Evolutionary conservation across 1,140 invertebrate species (phyloP).

Genomic region (Bombus huntii): DNA sequence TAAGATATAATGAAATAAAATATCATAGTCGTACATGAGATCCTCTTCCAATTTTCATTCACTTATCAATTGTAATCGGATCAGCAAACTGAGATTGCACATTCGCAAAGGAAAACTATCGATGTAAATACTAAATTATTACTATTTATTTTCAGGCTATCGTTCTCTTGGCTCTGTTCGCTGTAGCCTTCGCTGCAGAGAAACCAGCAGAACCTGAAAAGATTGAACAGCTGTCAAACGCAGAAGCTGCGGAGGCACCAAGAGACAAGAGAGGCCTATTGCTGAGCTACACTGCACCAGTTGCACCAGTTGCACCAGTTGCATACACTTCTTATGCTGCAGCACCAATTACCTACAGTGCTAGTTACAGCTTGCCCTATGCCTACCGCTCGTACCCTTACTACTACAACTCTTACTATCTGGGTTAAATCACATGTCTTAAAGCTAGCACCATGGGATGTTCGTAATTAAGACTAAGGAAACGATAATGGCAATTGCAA

Average conservation of each 20-base stretch:
- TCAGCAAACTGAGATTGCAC: too few relatives aligned
- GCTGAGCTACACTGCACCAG: conserved; percentile 61
- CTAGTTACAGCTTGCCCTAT: conserved; percentile 63
- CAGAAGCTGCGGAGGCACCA: conserved; percentile 14
- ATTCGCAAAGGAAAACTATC: too few relatives aligned
- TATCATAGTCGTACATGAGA: neutral
- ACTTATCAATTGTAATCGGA: too few relatives aligned
- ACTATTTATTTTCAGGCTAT: conserved; percentile 63
- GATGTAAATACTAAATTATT: neutral
- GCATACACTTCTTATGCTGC: conserved; percentile 61
- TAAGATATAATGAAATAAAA: neutral
- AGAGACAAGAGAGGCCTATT: conserved; percentile 74
- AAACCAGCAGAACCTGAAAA: conserved; percentile 8
- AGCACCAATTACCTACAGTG: conserved; percentile 63
- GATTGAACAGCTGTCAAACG: conserved; percentile 15
- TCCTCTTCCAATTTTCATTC: neutral
- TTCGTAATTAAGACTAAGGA: conserved; percentile 7
- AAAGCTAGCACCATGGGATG: neutral
- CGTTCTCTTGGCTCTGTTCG: conserved; percentile 72
- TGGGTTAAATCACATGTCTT: conserved; percentile 50
- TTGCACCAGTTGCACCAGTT: conserved; percentile 63
- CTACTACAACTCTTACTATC: conserved; percentile 61
- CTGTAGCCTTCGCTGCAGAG: conserved; percentile 67
- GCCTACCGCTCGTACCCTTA: conserved; percentile 64
- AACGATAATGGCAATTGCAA: conserved; percentile 27